phyloP scores from a whole-genome alignment of 1,140 invertebrate genomes.

The Drosophila yakuba region DNA sequence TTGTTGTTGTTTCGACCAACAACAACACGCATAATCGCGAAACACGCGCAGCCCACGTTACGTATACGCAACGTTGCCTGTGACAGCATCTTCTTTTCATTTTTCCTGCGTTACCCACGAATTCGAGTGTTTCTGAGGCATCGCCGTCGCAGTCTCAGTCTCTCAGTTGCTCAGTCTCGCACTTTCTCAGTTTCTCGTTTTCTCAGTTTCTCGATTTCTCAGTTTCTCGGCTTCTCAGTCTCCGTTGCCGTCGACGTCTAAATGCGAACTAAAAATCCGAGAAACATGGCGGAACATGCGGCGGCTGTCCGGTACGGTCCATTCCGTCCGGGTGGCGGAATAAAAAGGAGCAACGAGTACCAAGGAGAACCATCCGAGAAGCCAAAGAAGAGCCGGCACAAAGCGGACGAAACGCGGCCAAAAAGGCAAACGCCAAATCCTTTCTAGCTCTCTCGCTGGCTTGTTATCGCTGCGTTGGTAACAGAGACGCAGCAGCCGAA shows the following conservation, averaged over 20 bases:
- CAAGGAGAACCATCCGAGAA: not conserved
- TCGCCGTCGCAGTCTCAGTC: constrained; percentile 32
- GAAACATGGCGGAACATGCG: constrained; percentile 24
- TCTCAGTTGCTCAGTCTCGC: constrained; percentile 24
- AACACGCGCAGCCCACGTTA: constrained; percentile 60
- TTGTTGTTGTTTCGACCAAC: constrained; percentile 9
- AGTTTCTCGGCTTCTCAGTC: constrained; percentile 36
- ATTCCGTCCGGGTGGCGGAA: constrained; percentile 2
- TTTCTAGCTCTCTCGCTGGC: constrained; percentile 37
- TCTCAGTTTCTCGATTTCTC: constrained; percentile 37
- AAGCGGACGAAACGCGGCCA: constrained; percentile 44
- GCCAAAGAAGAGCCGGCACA: constrained; percentile 53
- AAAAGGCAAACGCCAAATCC: constrained; percentile 44
- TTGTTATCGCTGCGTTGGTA: constrained; percentile 62
- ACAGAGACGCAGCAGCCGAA: constrained; percentile 73
- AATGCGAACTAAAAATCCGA: constrained; percentile 75
- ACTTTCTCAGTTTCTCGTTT: constrained; percentile 29
- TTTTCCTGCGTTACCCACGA: constrained; percentile 50
- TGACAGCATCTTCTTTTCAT: constrained; percentile 21
- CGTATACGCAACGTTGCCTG: constrained; percentile 60
- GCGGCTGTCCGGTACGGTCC: not conserved
- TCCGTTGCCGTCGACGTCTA: constrained; percentile 67
- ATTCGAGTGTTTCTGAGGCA: constrained; percentile 41
- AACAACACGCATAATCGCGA: constrained; percentile 38
- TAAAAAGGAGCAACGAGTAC: constrained; percentile 13